A percentile compares a stretch with the other conserved stretches of the same genome.
Evolutionary conservation across 2,888 invertebrate species (phyloP).

Genomic region (Cyrtodaria siliqua): DNA sequence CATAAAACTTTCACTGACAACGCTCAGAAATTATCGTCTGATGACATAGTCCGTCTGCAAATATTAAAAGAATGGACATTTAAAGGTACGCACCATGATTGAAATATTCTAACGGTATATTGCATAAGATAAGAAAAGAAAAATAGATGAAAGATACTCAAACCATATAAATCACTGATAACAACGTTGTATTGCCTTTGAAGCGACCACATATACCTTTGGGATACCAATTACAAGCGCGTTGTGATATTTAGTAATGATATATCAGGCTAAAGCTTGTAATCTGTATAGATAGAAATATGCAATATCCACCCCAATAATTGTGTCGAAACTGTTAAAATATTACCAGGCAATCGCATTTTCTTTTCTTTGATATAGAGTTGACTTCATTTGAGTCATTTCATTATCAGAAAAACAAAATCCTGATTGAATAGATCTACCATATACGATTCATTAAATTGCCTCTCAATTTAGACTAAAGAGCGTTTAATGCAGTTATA

Average conservation of each 20-base stretch:
- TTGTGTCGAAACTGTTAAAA: no score
- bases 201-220: slow-evolving; percentile 22
- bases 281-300: background rate
- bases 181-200: slow-evolving; percentile 24
- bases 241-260: slow-evolving; percentile 36
- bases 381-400: no score
- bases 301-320: no score
- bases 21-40: slow-evolving; percentile 37
- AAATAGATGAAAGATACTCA: slow-evolving; percentile 28
- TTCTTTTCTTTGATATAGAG: no score
- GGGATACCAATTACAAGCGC: slow-evolving; percentile 34
- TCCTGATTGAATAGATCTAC: no score
- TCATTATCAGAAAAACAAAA: no score
- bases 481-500: no score
- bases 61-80: slow-evolving; percentile 39
- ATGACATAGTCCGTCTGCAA: slow-evolving; percentile 33
- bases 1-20: slow-evolving; percentile 34
- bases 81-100: slow-evolving; percentile 42
- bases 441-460: no score
- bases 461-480: no score
- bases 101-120: slow-evolving; percentile 60
- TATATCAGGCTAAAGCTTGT: slow-evolving; percentile 13
- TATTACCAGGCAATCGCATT: no score
- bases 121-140: slow-evolving; percentile 55
- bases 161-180: slow-evolving; percentile 54